Conservation (phyloP, 2,797 vertebrate genomes). For the Phaenicophaeus curvirostris region DNA sequence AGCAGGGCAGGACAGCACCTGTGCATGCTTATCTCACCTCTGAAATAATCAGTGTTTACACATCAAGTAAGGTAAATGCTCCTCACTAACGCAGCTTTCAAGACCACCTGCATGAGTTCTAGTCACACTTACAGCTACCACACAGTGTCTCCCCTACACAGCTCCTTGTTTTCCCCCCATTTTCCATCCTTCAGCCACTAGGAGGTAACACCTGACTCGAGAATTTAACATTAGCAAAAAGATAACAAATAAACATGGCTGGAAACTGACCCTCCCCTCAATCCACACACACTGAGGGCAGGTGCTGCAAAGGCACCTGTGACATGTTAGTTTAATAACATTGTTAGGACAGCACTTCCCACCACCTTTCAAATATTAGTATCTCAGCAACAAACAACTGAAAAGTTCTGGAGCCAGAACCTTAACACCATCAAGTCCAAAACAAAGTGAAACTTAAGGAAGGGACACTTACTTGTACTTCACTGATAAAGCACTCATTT, state of each 20-base stretch:
- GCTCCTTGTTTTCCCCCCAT: neutral
- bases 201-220: neutral
- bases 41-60: neutral
- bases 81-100: neutral
- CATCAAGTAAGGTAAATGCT: neutral
- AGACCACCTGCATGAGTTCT: neutral
- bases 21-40: neutral
- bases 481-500: conserved; percentile 90
- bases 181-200: neutral
- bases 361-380: neutral
- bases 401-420: neutral
- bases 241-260: neutral
- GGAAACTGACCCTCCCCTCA: neutral
- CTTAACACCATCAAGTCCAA: neutral
- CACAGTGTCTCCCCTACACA: neutral
- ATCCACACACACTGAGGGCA: neutral
- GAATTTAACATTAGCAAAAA: neutral
- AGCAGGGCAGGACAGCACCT: neutral
- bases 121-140: neutral
- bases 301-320: neutral
- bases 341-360: neutral
- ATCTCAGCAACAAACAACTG: neutral
- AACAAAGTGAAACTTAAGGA: neutral
- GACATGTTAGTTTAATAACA: rapidly evolving
- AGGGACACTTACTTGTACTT: conserved; percentile 86